Evolutionary conservation across 2,797 vertebrate genomes (phyloP), one percentile per base, ranked within the genome.

Genomic region (Stomatorhinus walkeri): DNA sequence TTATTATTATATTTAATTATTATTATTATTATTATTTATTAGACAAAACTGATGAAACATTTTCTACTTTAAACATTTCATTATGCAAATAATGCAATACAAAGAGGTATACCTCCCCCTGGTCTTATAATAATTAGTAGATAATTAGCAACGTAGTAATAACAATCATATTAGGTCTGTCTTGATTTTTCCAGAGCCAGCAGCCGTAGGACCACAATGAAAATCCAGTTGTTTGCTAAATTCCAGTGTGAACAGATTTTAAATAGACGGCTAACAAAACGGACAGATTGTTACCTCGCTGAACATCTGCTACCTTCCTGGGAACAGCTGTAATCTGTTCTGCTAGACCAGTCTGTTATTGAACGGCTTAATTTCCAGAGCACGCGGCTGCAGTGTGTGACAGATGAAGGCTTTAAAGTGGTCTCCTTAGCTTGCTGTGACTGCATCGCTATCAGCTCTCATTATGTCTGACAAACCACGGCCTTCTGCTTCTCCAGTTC

Each of bases 321-420:
- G 93, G 92, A 94, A 93, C 94, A 94, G 94, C 95, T 94, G 93
- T 94, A 95, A 95, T 96, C 94, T 95, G 95, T 96, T 96, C 95
- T 95, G 95, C 95, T 94, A 95, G 94, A 93, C 91, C 93, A 89
- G 90, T 93, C 92, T 93, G 93, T 94, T 92, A 93, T 93, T 94
- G 93, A 94, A 94, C 94, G 94, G 93, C 94, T 95, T 94, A 92
- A 95, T 96, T 95, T 95, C 93, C 93, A 91, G 93, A 93, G 93
- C 92, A n/a, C 92, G 79, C 89, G 72, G 90, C 92, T 43, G 14
- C n/a, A 28, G 85, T 92, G 90, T 89, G 94, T 95, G 94, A 96
- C 94, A 93, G 94, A 96, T 95, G 95, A 95, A 94, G 91, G 93
- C 94, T 95, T 49, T 93, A 93, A 93, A 94, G 93, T 93, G 52